phyloP scores from a whole-genome alignment of 2,797 vertebrate genomes.

The Liasis olivaceus region DNA sequence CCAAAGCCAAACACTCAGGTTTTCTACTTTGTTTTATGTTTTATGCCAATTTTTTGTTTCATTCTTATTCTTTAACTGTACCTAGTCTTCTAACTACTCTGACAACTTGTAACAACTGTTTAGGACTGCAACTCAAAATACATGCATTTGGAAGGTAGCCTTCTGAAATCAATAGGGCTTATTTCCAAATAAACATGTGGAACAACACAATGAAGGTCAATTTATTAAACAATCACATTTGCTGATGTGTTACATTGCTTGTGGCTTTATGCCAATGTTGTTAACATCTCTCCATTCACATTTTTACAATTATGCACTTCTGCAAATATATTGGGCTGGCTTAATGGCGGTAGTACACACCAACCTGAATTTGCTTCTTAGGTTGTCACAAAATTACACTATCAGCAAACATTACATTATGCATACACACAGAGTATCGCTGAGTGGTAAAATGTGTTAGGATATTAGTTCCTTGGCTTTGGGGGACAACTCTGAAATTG shows the following conservation, averaged over 20 bases:
- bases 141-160: background rate
- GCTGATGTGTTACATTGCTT: background rate
- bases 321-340: background rate
- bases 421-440: too few relatives aligned
- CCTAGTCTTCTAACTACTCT: background rate
- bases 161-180: background rate
- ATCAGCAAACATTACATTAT: background rate
- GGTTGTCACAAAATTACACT: background rate
- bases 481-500: background rate
- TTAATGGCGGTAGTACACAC: background rate
- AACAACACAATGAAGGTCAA: background rate
- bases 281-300: background rate
- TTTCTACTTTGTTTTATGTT: constrained; percentile 4
- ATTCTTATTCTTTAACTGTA: background rate
- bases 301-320: constrained; percentile 2
- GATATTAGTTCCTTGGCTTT: background rate
- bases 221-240: background rate
- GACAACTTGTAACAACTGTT: background rate
- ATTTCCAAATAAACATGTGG: background rate
- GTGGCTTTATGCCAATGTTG: constrained; percentile 13
- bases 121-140: background rate
- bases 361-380: background rate
- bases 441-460: background rate
- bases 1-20: background rate
- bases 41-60: background rate